A percentile compares a stretch with the other conserved stretches of the same genome.
Evolutionary conservation across 2,888 invertebrate genomes (phyloP).

Genomic region (Incurvaria masculella): DNA sequence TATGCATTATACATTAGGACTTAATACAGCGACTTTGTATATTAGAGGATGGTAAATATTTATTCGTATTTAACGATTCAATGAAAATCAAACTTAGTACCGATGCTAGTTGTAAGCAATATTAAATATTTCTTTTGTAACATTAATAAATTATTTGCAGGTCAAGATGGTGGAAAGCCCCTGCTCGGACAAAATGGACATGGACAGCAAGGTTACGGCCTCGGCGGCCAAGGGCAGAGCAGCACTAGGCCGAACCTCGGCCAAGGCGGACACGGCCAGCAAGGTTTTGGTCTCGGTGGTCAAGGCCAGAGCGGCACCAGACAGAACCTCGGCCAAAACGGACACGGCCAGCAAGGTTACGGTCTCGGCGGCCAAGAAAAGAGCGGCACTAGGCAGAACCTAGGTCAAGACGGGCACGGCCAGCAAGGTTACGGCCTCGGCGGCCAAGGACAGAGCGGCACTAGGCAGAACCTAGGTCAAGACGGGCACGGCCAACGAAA

Average conservation of each 20-base stretch:
- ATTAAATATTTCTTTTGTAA: no score
- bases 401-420: conserved; percentile 9
- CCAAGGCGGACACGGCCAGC: conserved; percentile 7
- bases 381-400: neutral
- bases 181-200: neutral
- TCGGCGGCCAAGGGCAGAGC: conserved; percentile 3
- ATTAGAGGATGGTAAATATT: no score
- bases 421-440: conserved; percentile 4
- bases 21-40: no score
- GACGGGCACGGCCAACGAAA: conserved; percentile 7
- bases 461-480: conserved; percentile 2
- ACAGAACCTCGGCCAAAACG: conserved; percentile 12
- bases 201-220: neutral
- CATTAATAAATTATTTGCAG: no score
- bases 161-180: no score
- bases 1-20: no score
- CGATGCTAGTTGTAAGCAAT: no score
- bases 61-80: no score
- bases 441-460: neutral
- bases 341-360: conserved; percentile 8
- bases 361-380: conserved; percentile 1
- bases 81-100: no score
- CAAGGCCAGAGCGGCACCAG: conserved; percentile 10
- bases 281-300: conserved; percentile 6
- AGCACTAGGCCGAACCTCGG: neutral